phyloP scores from a whole-genome alignment of 2,888 invertebrate species.

The Pyrgus malvae region DNA sequence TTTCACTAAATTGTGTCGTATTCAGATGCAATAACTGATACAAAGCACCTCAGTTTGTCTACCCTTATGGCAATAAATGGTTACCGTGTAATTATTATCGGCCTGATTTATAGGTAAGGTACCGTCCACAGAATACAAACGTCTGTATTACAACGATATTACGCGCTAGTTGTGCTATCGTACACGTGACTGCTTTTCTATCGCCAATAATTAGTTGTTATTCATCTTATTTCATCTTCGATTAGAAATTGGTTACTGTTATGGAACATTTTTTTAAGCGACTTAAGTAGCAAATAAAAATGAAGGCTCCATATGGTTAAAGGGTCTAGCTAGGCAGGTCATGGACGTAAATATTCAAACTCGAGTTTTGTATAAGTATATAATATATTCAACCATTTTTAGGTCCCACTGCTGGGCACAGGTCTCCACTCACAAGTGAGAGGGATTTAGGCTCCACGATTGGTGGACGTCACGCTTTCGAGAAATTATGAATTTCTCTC shows the following conservation, averaged over 20 bases:
- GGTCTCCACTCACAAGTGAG: too few species aligned
- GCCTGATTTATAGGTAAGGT: conserved; percentile 67
- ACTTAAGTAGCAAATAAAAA: too few species aligned
- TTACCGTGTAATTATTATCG: conserved; percentile 73
- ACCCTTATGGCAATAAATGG: conserved; percentile 67
- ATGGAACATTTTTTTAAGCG: neutral
- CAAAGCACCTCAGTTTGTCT: conserved; percentile 44
- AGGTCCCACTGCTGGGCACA: too few species aligned
- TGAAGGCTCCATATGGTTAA: too few species aligned
- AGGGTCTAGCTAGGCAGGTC: too few species aligned
- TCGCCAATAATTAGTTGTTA: conserved; percentile 28
- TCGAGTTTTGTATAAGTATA: too few species aligned
- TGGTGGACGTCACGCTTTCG: too few species aligned
- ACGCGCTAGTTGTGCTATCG: conserved; percentile 15
- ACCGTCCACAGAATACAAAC: conserved; percentile 74
- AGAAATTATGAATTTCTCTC: too few species aligned
- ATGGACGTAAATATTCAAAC: too few species aligned
- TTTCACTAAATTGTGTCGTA: neutral
- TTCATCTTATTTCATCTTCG: conserved; percentile 35
- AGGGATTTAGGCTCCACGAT: too few species aligned
- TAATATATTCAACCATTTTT: too few species aligned
- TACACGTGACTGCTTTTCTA: conserved; percentile 20
- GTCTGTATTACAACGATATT: conserved; percentile 46
- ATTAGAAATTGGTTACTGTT: neutral
- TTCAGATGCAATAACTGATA: conserved; percentile 2